These are phyloP conservation scores for Lophotis ruficrista DNA, from an alignment of 2,113 vertebrate species.

Conservation along the genomic window DNA sequence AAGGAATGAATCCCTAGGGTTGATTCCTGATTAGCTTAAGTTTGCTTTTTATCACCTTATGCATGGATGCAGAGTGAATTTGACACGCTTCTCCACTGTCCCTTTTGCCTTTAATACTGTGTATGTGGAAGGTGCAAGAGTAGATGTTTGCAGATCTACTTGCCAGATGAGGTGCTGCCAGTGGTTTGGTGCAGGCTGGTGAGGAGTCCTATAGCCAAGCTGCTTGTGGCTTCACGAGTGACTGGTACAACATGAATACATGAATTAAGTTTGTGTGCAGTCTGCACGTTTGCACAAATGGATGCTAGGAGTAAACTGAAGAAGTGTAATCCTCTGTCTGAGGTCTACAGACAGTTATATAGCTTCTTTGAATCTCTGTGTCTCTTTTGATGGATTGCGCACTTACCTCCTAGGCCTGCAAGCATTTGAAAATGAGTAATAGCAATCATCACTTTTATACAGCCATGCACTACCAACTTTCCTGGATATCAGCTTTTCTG, in stretches of 20 bases:
- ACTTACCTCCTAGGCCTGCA: background rate
- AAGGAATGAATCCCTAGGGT: background rate
- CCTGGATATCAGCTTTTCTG: background rate
- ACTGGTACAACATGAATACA: background rate
- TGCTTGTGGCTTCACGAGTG: background rate
- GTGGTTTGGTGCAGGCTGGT: background rate
- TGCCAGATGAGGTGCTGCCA: background rate
- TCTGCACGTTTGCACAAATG: background rate
- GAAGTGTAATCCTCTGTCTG: background rate
- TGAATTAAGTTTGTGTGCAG: background rate
- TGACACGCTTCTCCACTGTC: background rate
- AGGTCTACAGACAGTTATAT: background rate
- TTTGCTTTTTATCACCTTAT: background rate
- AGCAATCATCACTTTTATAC: background rate
- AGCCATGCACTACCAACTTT: background rate
- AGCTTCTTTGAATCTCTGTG: background rate
- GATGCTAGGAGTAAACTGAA: background rate
- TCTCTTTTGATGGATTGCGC: background rate
- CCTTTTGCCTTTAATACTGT: background rate
- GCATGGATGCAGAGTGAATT: background rate
- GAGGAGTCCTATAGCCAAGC: background rate
- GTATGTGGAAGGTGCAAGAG: background rate
- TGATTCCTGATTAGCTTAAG: background rate
- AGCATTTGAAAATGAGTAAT: background rate
- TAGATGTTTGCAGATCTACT: background rate